Percentiles rank a stretch among this genome's conserved stretches.
phyloP scores from a whole-genome alignment of 2,888 invertebrate species.

The Liposcelis brunnea region DNA sequence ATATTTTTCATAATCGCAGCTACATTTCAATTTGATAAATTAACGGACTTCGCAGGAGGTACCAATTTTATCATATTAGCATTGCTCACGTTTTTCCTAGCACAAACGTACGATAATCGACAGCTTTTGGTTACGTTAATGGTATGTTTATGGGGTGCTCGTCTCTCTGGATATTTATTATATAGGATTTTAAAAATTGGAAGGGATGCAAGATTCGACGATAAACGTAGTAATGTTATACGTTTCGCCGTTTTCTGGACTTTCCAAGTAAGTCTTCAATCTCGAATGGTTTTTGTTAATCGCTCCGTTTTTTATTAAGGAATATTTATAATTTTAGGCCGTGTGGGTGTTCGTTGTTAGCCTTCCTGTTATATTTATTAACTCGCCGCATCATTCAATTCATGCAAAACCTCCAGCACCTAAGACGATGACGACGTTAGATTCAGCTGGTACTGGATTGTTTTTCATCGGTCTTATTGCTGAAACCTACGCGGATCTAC shows the following conservation, averaged over 20 bases:
- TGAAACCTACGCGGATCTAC: conserved; percentile 82
- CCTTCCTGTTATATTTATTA: conserved; percentile 78
- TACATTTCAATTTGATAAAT: conserved; percentile 71
- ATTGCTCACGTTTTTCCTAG: conserved; percentile 68
- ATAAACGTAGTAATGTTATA: conserved; percentile 67
- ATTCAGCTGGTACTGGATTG: conserved; percentile 68
- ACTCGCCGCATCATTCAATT: conserved; percentile 63
- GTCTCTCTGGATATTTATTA: conserved; percentile 75
- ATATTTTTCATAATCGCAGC: conserved; percentile 77
- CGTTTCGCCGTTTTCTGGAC: conserved; percentile 88
- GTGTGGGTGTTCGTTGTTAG: conserved; percentile 86
- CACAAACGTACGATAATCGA: conserved; percentile 70
- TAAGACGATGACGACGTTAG: conserved; percentile 72
- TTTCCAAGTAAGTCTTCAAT: conserved; percentile 53
- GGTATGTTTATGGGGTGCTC: conserved; percentile 72
- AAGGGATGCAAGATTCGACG: conserved; percentile 79
- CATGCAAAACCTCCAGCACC: conserved; percentile 43
- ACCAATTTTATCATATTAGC: conserved; percentile 84
- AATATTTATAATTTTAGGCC: conserved; percentile 41
- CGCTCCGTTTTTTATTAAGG: background rate
- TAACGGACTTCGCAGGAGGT: conserved; percentile 86
- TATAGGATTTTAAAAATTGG: conserved; percentile 82
- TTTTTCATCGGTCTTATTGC: conserved; percentile 71
- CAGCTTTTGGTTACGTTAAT: conserved; percentile 82
- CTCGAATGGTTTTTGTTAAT: background rate